Conservation (phyloP, 2,797 vertebrate genomes). For the Enteromius paludinosus region DNA sequence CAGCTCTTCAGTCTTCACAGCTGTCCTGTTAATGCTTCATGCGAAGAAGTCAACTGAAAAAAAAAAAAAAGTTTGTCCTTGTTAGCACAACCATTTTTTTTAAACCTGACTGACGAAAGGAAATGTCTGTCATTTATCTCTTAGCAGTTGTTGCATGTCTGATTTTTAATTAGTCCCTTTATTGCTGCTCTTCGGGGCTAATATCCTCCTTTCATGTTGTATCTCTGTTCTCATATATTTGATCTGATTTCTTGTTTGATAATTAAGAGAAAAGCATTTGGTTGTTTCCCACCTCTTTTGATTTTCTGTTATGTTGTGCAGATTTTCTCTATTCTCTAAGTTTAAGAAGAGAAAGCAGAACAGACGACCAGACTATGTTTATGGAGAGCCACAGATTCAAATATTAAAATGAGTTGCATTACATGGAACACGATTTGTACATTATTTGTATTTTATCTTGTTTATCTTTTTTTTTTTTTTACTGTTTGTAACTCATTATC, state of each 20-base stretch:
- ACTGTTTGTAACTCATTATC: no score
- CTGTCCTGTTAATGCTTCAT: not conserved
- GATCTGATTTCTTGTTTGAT: slow-evolving; percentile 8
- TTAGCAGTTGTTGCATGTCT: not conserved
- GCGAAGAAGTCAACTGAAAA: not conserved
- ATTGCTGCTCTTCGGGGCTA: not conserved
- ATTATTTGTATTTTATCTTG: no score
- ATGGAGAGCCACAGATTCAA: not conserved
- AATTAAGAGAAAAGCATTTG: not conserved
- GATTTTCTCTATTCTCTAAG: not conserved
- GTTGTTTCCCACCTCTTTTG: slow-evolving; percentile 1
- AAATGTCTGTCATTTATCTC: not conserved
- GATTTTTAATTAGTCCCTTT: slow-evolving; percentile 3
- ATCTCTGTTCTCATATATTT: slow-evolving; percentile 5
- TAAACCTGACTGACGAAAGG: not conserved
- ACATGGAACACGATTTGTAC: not conserved
- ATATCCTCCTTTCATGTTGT: not conserved
- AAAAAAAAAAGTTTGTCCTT: not conserved
- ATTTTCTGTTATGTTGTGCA: not conserved
- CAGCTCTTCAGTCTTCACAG: slow-evolving; percentile 6
- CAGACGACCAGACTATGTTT: not conserved
- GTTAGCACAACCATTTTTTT: not conserved
- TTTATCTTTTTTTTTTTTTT: no score
- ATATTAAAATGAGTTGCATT: not conserved
- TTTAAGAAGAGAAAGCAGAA: not conserved